These are phyloP conservation scores for Brachionus asplanchnoidis DNA, from an alignment of 1,140 invertebrate species.

Conservation along the genomic window DNA sequence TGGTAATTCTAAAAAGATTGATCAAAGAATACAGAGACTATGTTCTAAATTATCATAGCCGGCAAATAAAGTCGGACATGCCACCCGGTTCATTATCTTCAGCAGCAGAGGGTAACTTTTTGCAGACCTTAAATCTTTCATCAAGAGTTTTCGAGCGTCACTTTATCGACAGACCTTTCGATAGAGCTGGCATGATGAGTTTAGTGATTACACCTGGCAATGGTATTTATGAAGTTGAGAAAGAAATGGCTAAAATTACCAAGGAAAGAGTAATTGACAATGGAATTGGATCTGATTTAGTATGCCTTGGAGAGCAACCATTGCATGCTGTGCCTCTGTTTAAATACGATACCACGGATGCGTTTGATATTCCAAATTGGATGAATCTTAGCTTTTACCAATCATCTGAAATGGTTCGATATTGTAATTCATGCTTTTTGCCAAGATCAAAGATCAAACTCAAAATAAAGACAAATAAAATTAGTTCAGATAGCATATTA, in stretches of 20 bases:
- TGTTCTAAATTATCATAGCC: constrained; percentile 79
- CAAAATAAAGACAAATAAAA: neutral
- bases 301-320: constrained; percentile 98
- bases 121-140: constrained; percentile 96
- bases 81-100: constrained; percentile 83
- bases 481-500: neutral
- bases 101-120: constrained; percentile 88
- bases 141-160: constrained; percentile 98
- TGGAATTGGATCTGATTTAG: constrained; percentile 68
- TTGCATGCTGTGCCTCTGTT: constrained; percentile 92
- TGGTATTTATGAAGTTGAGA: constrained; percentile 89
- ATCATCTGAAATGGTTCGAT: constrained; percentile 30
- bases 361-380: constrained; percentile 31
- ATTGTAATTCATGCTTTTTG: constrained; percentile 37
- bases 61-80: constrained; percentile 56
- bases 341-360: constrained; percentile 58
- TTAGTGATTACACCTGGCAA: constrained; percentile 96
- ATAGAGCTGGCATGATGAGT: constrained; percentile 91
- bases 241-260: constrained; percentile 92
- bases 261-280: constrained; percentile 98
- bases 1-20: constrained; percentile 75
- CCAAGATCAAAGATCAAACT: constrained; percentile 6
- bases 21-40: constrained; percentile 85
- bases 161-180: constrained; percentile 92
- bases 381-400: constrained; percentile 38